Conservation (phyloP, 2,888 invertebrate genomes). For the Campoletis raptor region DNA sequence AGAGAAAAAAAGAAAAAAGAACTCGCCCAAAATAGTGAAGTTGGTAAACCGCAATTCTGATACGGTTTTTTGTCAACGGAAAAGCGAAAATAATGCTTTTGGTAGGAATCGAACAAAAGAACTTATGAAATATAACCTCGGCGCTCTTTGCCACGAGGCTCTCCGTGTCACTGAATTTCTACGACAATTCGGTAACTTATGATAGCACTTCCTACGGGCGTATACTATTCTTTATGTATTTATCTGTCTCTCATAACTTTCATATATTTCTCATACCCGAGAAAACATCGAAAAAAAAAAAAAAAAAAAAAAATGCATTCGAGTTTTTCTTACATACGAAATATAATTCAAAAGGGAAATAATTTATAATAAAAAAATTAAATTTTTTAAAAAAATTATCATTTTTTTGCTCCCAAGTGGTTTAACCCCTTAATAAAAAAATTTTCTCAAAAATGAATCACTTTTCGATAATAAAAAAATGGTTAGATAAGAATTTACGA, state of each 20-base stretch:
- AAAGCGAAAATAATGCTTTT: conserved; percentile 83
- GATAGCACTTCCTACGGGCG: conserved; percentile 79
- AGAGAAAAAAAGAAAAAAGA: conserved; percentile 9
- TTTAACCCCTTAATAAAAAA: too few species aligned
- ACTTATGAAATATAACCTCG: conserved; percentile 82
- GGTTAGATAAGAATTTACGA: not conserved
- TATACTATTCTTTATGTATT: conserved; percentile 71
- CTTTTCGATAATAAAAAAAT: not conserved
- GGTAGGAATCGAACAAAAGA: conserved; percentile 84
- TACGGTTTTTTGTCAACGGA: conserved; percentile 81
- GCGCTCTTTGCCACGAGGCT: conserved; percentile 74
- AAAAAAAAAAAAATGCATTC: conserved; percentile 43
- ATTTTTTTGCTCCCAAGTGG: too few species aligned
- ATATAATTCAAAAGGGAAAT: too few species aligned
- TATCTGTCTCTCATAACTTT: conserved; percentile 53
- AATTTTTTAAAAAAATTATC: too few species aligned
- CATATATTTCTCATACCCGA: conserved; percentile 58
- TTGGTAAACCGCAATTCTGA: conserved; percentile 59
- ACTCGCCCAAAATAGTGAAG: conserved; percentile 14
- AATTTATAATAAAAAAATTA: too few species aligned
- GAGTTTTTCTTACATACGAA: conserved; percentile 10
- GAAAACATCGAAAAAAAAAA: too few species aligned
- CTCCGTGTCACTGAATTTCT: conserved; percentile 67
- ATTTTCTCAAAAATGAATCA: not conserved
- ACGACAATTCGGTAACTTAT: conserved; percentile 82